Evolutionary conservation across 1,140 invertebrate species (phyloP), one percentile per base, ranked within the genome.

Genomic region (Cherax quadricarinatus): DNA sequence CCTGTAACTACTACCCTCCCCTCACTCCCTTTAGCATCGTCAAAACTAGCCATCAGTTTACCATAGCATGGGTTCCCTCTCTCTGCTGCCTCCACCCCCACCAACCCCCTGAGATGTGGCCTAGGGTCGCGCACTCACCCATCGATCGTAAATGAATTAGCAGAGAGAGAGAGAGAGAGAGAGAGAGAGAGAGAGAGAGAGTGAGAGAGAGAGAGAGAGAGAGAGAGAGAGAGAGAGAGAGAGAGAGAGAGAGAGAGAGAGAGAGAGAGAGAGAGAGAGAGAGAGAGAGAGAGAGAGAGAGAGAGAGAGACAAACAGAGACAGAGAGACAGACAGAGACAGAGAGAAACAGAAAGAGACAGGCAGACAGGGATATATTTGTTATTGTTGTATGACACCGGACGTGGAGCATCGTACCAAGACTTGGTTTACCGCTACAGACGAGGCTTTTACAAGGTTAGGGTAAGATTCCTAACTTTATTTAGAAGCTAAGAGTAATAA

Each of bases 131-230:
- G 70, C 21, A 75, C n/a, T 10, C n/a, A 30, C 24, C 70, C 70
- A 75, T 75, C 70, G 70, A 75, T 75, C 70, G n/a, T 75, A 75
- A 75, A 75, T 75, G 70, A 75, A 75, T 75, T 75, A 75, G 70
- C 70, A 75, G 70, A 75, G 79, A 51, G 48, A 81, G 79, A 81
- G 79, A 81, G 48, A 81, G 41, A 81, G 6, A 81, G 6, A 41
- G 30, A 41, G 30, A 41, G 30, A 41, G 30, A 41, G 30, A 41
- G 30, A 41, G 30, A 41, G 30, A 41, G 30, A 41, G 30, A 41
- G 30, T 1, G 30, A 41, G 30, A 41, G 30, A 75, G 70, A 75
- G 79, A 51, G 48, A 81, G 79, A 81, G 79, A 81, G 48, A 81
- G 41, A 81, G 6, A 81, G 6, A 41, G 30, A 41, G 30, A 41